Percentiles rank a stretch among this genome's conserved stretches.
Evolutionary conservation across 1,140 invertebrate species (phyloP).

Genomic region (Leptinotarsa texana): DNA sequence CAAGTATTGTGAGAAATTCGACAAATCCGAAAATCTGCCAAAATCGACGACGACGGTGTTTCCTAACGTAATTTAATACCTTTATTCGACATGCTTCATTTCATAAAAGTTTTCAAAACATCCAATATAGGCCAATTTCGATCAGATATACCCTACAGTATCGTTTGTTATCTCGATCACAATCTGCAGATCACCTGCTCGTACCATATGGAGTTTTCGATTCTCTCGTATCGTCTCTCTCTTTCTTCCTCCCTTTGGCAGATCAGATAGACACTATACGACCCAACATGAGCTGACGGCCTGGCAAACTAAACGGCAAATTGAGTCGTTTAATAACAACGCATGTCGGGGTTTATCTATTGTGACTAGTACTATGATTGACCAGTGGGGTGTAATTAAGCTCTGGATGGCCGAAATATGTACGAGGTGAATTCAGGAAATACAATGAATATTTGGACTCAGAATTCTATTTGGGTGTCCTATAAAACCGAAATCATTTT

Average conservation of each 20-base stretch:
- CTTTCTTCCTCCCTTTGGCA: neutral
- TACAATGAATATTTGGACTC: neutral
- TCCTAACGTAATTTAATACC: slow-evolving; percentile 23
- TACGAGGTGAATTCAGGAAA: neutral
- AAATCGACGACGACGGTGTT: neutral
- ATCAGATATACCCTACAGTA: slow-evolving; percentile 24
- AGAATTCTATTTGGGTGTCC: no score
- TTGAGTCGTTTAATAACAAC: slow-evolving; percentile 23
- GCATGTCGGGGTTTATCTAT: slow-evolving; percentile 16
- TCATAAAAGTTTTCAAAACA: slow-evolving; percentile 26
- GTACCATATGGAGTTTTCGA: slow-evolving; percentile 21
- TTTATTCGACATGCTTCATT: slow-evolving; percentile 21
- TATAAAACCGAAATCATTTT: no score
- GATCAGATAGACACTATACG: neutral
- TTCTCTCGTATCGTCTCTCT: neutral
- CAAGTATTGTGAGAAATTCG: slow-evolving; percentile 1
- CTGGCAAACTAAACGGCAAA: slow-evolving; percentile 14
- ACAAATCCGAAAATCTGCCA: neutral
- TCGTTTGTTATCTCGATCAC: slow-evolving; percentile 29
- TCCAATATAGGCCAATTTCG: slow-evolving; percentile 29
- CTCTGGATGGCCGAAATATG: neutral
- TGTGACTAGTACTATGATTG: slow-evolving; percentile 19
- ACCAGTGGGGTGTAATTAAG: slow-evolving; percentile 17
- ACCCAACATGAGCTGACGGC: slow-evolving; percentile 5
- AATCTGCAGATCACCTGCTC: slow-evolving; percentile 26